Percentiles rank a stretch among this genome's conserved stretches.
phyloP scores from a whole-genome alignment of 2,888 invertebrate genomes.

The Galerucella calmariensis region DNA sequence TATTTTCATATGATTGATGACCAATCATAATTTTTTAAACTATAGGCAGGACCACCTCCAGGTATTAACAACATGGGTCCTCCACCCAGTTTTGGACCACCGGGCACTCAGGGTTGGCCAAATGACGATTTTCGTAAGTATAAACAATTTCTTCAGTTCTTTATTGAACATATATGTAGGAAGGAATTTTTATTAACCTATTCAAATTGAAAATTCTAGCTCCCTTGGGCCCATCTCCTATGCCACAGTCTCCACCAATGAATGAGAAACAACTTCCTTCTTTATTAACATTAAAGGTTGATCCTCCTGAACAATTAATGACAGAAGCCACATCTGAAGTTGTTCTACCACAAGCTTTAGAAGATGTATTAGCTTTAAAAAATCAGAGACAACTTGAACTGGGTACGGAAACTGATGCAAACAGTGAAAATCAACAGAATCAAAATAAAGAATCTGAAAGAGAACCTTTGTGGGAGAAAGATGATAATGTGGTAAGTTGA shows the following conservation, averaged over 20 bases:
- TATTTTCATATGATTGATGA: background rate
- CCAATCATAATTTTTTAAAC: background rate
- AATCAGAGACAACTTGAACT: conserved; percentile 85
- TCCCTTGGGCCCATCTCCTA: conserved; percentile 36
- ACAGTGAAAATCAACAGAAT: conserved; percentile 31
- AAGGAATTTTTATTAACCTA: background rate
- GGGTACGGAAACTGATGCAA: conserved; percentile 63
- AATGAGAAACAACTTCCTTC: conserved; percentile 68
- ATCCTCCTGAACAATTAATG: conserved; percentile 73
- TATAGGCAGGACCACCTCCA: conserved; percentile 34
- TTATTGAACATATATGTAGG: background rate
- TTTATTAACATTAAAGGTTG: conserved; percentile 73
- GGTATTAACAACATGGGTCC: conserved; percentile 25
- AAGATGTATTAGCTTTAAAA: conserved; percentile 84
- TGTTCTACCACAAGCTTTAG: conserved; percentile 85
- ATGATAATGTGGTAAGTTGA: conserved; percentile 54
- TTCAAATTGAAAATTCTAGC: conserved; percentile 26
- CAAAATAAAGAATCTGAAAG: conserved; percentile 40
- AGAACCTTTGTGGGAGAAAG: conserved; percentile 58
- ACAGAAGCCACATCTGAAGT: conserved; percentile 64
- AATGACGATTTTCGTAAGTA: conserved; percentile 54
- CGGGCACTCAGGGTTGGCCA: conserved; percentile 57
- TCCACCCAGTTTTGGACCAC: conserved; percentile 51
- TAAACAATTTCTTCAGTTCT: background rate
- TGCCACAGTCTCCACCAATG: conserved; percentile 43